Conservation (phyloP, 2,113 vertebrate species). For the Phylloscopus trochiloides region DNA sequence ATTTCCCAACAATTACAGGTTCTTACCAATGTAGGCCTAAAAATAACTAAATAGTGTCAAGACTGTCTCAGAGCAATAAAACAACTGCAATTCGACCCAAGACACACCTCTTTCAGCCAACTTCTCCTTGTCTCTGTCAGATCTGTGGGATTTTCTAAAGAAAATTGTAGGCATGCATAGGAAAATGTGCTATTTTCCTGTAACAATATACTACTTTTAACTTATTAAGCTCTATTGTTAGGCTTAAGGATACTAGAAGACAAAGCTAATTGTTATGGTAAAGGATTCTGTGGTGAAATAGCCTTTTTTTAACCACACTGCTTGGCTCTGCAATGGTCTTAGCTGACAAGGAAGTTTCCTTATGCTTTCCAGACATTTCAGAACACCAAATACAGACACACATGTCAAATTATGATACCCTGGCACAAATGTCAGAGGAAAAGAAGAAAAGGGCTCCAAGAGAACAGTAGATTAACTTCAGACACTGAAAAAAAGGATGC, state of each 20-base stretch:
- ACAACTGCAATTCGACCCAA: background rate
- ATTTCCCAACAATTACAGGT: background rate
- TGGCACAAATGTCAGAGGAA: background rate
- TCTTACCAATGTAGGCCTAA: background rate
- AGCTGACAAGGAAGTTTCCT: background rate
- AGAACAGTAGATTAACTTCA: background rate
- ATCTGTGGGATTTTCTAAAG: background rate
- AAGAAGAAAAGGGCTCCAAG: background rate
- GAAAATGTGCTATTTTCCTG: background rate
- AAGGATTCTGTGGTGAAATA: background rate
- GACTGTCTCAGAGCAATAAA: background rate
- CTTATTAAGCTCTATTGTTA: background rate
- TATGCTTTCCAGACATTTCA: background rate
- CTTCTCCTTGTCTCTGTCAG: background rate
- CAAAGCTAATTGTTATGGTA: background rate
- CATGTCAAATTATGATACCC: background rate
- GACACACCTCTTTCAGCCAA: background rate
- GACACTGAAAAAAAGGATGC: background rate
- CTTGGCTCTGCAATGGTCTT: background rate
- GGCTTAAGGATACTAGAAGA: background rate
- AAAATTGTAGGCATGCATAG: fast-evolving
- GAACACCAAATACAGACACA: background rate
- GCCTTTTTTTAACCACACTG: background rate
- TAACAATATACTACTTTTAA: background rate
- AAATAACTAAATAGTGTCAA: background rate